A percentile compares a stretch with the other conserved stretches of the same genome.
Conservation (phyloP, 2,113 vertebrate species). For the Atherinomorus stipes region DNA sequence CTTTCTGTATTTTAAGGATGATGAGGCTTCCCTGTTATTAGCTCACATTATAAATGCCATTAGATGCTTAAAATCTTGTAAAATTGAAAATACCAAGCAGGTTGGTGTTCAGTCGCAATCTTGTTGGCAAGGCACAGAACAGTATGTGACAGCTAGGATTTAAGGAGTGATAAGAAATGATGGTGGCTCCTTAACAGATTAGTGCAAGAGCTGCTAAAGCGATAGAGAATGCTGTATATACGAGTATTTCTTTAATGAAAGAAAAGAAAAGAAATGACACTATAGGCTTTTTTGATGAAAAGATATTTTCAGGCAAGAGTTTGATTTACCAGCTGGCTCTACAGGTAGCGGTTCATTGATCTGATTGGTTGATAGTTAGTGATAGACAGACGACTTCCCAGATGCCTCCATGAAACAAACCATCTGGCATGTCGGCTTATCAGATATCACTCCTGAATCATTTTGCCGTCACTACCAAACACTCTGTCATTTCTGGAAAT, state of each 20-base stretch:
- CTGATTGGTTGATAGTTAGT: not conserved
- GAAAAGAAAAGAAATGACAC: not conserved
- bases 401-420: not conserved
- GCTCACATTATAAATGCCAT: too few relatives aligned
- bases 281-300: not conserved
- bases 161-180: too few relatives aligned
- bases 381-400: not conserved
- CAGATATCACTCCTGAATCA: constrained; percentile 20
- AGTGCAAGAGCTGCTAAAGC: not conserved
- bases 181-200: not conserved
- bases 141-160: too few relatives aligned
- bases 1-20: too few relatives aligned
- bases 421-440: not conserved
- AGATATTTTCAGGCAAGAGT: not conserved
- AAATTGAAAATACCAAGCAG: not conserved
- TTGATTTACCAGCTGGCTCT: not conserved
- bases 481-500: constrained; percentile 39
- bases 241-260: not conserved
- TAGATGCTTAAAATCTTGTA: not conserved
- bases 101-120: too few relatives aligned
- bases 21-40: too few relatives aligned
- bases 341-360: not conserved
- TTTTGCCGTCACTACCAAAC: constrained; percentile 21
- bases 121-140: too few relatives aligned
- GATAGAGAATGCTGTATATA: too few relatives aligned